Conservation (phyloP, 2,797 vertebrate species). For the Clarias platycephalus region DNA sequence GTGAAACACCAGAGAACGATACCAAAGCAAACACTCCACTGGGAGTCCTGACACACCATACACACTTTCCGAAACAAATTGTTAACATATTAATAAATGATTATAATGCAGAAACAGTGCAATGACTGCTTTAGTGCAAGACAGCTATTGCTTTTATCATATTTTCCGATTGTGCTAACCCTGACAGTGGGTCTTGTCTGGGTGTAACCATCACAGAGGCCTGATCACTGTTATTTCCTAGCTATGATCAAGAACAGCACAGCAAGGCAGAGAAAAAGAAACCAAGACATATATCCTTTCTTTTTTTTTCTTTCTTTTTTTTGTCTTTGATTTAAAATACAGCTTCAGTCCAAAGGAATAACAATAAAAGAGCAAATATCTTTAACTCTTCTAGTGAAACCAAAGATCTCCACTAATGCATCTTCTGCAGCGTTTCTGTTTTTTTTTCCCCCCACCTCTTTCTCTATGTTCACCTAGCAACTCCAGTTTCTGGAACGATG, state of each 20-base stretch:
- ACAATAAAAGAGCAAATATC: conserved; percentile 70
- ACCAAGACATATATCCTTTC: conserved; percentile 26
- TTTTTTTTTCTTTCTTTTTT: conserved; percentile 48
- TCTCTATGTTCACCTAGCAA: conserved; percentile 71
- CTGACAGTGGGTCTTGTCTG: not conserved
- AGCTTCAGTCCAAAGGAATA: conserved; percentile 82
- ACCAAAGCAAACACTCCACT: conserved; percentile 76
- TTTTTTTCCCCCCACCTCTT: not conserved
- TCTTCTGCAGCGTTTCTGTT: conserved; percentile 56
- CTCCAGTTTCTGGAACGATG: conserved; percentile 73
- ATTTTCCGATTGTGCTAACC: not conserved
- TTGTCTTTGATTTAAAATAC: conserved; percentile 64
- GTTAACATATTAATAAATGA: not conserved
- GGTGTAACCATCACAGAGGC: not conserved
- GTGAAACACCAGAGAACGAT: conserved; percentile 77
- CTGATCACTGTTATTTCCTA: not conserved
- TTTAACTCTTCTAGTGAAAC: conserved; percentile 77
- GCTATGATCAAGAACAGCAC: not conserved
- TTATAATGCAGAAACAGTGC: not conserved
- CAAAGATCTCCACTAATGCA: conserved; percentile 78
- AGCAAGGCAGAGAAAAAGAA: conserved; percentile 48
- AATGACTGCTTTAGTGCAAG: not conserved
- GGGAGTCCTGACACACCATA: conserved; percentile 46
- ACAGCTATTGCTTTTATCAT: not conserved
- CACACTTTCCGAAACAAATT: conserved; percentile 51